phyloP scores from a whole-genome alignment of 2,888 invertebrate species.

The Ectropis crepuscularia region DNA sequence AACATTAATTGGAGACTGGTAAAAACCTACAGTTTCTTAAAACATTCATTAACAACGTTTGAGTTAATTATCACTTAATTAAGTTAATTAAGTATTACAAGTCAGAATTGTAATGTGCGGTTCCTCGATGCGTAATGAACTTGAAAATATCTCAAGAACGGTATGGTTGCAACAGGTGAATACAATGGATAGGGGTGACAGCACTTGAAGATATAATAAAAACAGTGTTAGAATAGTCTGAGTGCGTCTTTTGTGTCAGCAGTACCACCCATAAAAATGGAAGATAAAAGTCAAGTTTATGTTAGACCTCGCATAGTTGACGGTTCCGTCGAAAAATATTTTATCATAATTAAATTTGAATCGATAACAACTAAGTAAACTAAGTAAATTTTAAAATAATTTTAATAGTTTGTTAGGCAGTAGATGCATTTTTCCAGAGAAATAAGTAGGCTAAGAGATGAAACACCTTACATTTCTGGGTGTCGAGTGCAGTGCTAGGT shows the following conservation, averaged over 20 bases:
- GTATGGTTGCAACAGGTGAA: slow-evolving; percentile 14
- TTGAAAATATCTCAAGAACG: slow-evolving; percentile 11
- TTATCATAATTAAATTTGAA: too few species aligned
- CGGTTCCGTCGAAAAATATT: too few species aligned
- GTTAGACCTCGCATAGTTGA: not conserved
- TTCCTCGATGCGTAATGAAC: slow-evolving; percentile 27
- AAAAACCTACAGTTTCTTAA: slow-evolving; percentile 41
- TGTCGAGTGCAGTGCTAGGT: too few species aligned
- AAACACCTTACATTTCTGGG: too few species aligned
- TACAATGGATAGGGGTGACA: slow-evolving; percentile 27
- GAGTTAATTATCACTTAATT: slow-evolving; percentile 54
- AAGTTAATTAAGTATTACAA: slow-evolving; percentile 48
- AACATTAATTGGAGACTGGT: slow-evolving; percentile 44
- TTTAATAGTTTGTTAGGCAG: too few species aligned
- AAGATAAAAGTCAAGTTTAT: slow-evolving; percentile 9
- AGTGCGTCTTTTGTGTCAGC: slow-evolving; percentile 32
- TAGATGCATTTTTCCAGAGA: too few species aligned
- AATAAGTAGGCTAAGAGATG: too few species aligned
- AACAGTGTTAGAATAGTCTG: slow-evolving; percentile 32
- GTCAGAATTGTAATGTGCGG: slow-evolving; percentile 42
- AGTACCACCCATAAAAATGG: slow-evolving; percentile 18
- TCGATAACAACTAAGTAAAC: too few species aligned
- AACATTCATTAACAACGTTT: slow-evolving; percentile 49
- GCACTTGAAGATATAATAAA: slow-evolving; percentile 34
- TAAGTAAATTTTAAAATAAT: too few species aligned